Conservation (phyloP, 2,113 vertebrate species). For the Pitta sordida region DNA sequence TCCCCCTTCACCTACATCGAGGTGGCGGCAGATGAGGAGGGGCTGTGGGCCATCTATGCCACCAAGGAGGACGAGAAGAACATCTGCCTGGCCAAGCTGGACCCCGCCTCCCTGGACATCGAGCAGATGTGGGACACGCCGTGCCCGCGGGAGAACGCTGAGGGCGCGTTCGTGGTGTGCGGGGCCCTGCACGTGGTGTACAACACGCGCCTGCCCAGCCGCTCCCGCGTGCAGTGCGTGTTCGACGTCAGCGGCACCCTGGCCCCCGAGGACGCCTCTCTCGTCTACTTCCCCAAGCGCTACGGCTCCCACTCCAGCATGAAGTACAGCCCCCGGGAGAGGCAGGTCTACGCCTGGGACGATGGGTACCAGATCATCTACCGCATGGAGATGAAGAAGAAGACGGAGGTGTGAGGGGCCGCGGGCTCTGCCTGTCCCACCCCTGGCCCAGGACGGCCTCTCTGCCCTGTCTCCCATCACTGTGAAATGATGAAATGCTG, state of each 20-base stretch:
- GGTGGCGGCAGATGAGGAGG: slow-evolving; percentile 86
- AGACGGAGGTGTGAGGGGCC: slow-evolving; percentile 68
- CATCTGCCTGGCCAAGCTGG: slow-evolving; percentile 92
- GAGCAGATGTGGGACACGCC: slow-evolving; percentile 97
- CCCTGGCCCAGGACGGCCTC: neutral
- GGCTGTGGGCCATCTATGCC: slow-evolving; percentile 91
- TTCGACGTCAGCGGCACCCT: slow-evolving; percentile 90
- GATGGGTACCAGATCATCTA: slow-evolving; percentile 97
- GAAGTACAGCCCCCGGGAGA: slow-evolving; percentile 90
- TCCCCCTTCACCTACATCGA: slow-evolving; percentile 87
- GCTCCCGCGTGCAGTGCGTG: slow-evolving; percentile 90
- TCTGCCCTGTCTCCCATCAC: neutral
- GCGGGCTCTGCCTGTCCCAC: neutral
- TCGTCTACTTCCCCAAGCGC: slow-evolving; percentile 93
- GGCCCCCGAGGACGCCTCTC: slow-evolving; percentile 80
- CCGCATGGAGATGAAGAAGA: slow-evolving; percentile 88
- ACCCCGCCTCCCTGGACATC: slow-evolving; percentile 85
- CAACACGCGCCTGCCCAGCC: slow-evolving; percentile 88
- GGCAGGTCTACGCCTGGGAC: slow-evolving; percentile 93
- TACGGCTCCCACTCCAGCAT: slow-evolving; percentile 90
- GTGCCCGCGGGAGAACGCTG: slow-evolving; percentile 88
- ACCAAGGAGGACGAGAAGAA: slow-evolving; percentile 82
- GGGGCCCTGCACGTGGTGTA: slow-evolving; percentile 95
- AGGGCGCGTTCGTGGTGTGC: slow-evolving; percentile 90
- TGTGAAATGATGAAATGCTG: slow-evolving; percentile 22